Percentiles rank a stretch among this genome's conserved stretches.
These are phyloP conservation scores for Leptinotarsa rubiginosa DNA, from an alignment of 2,888 invertebrate species.

Conservation along the genomic window DNA sequence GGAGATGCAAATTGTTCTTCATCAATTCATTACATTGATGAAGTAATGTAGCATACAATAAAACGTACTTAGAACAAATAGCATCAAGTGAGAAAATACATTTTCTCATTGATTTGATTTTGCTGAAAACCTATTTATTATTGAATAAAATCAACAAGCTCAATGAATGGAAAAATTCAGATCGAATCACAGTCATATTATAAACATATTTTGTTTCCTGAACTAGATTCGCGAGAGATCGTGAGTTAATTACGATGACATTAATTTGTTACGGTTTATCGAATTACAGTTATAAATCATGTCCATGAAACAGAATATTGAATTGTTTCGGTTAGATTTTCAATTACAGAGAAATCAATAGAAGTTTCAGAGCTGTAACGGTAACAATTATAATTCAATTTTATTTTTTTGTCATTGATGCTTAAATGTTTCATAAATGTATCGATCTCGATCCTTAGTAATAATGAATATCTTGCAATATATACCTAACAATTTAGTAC, in stretches of 20 bases:
- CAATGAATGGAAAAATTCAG: background rate
- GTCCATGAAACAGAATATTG: conserved; percentile 21
- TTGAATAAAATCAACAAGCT: too few species aligned
- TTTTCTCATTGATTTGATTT: too few species aligned
- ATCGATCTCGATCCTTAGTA: background rate
- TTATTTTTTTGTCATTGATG: background rate
- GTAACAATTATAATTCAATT: background rate
- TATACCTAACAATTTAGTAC: too few species aligned
- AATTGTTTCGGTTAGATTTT: conserved; percentile 26
- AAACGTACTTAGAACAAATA: too few species aligned
- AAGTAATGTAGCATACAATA: too few species aligned
- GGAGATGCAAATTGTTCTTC: too few species aligned
- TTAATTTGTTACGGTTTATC: conserved; percentile 9
- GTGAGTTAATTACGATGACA: conserved; percentile 3
- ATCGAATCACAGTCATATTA: background rate
- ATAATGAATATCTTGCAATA: too few species aligned
- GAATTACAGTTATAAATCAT: conserved; percentile 16
- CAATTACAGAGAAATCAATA: conserved; percentile 39
- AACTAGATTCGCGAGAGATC: conserved; percentile 7
- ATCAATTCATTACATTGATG: too few species aligned
- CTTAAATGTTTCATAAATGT: background rate
- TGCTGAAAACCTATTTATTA: too few species aligned
- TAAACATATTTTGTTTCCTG: conserved; percentile 1
- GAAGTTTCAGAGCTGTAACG: background rate
- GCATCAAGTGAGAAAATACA: too few species aligned